Base-by-base conservation (phyloP, 2,113 vertebrate genomes). In the Stomatorhinus ivindoensis region DNA sequence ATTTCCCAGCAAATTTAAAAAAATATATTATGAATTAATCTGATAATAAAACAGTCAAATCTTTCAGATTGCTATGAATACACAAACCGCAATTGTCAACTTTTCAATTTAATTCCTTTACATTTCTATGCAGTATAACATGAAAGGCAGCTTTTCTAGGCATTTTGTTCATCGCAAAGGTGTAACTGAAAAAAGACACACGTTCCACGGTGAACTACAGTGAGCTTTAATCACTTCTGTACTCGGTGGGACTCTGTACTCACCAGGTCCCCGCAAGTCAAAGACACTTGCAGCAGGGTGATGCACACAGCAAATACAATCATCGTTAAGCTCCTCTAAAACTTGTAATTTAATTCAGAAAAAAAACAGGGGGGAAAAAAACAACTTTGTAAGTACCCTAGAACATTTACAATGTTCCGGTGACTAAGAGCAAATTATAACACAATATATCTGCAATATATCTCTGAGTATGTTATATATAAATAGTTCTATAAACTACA, bases 251-350 rank as follows among this genome's bases (percentile, higher is more conserved):
- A 69, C 4, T 69, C 65, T 15, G 11, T 86, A 91, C 94, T 92
- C 90, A 96, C 95, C 92, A 89, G 10, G 17, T 48, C 5, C 10
- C 87, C 11, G 47, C 93, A 95, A 55, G 88, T 89, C 1, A 90
- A 19, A 9, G 91, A 90, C 76, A 91, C 92, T 0, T 90, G 88
- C 39, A 93, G 92, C 91, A 95, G 87, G 0, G 84, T 58, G 90
- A 93, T 46, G 87, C 35, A 94, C 61, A 95, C 51, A 86, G 91
- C 17, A 27, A 92, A n/a, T 0, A 58, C 86, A 46, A 94, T 90
- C 95, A 96, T 96, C 76, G 39, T 94, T 50, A 53, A 50, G 2
- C 80, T 5, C 31, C 31, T 76, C 27, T 39, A 39, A 19, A 86
- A 61, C 91, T 44, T 80, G 69, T 1, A 76, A 39, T 76, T 76